Evolutionary conservation across 2,888 invertebrate species (phyloP).

Genomic region (Leptinotarsa juncta): DNA sequence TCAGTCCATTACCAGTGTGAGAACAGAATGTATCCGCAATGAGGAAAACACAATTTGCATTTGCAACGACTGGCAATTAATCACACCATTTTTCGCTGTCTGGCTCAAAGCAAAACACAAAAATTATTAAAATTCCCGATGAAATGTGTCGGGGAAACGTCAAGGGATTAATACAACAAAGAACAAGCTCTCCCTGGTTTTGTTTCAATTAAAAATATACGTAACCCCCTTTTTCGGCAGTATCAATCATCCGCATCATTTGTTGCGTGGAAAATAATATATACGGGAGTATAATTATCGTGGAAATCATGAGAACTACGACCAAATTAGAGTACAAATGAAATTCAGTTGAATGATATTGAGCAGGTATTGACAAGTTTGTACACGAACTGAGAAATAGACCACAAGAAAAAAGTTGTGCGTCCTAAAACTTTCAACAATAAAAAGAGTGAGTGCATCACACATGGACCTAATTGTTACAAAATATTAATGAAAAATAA

Average conservation of each 20-base stretch:
- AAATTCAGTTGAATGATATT: not conserved
- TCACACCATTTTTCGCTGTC: not conserved
- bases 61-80: not conserved
- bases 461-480: too few species aligned
- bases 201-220: constrained; percentile 37
- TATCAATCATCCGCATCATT: constrained; percentile 42
- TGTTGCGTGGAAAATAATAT: not conserved
- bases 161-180: constrained; percentile 32
- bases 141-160: constrained; percentile 24
- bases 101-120: not conserved
- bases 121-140: constrained; percentile 25
- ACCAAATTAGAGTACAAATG: not conserved
- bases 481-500: too few species aligned
- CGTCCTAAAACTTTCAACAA: too few species aligned
- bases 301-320: not conserved
- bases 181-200: constrained; percentile 29
- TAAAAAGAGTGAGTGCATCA: too few species aligned
- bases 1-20: too few species aligned
- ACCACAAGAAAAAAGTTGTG: too few species aligned
- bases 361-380: too few species aligned
- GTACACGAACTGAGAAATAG: too few species aligned
- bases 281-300: not conserved
- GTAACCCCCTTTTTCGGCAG: constrained; percentile 12
- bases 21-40: too few species aligned
- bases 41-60: too few species aligned